Base-by-base conservation (phyloP, 1,140 invertebrate genomes). In the Diprion similis region DNA sequence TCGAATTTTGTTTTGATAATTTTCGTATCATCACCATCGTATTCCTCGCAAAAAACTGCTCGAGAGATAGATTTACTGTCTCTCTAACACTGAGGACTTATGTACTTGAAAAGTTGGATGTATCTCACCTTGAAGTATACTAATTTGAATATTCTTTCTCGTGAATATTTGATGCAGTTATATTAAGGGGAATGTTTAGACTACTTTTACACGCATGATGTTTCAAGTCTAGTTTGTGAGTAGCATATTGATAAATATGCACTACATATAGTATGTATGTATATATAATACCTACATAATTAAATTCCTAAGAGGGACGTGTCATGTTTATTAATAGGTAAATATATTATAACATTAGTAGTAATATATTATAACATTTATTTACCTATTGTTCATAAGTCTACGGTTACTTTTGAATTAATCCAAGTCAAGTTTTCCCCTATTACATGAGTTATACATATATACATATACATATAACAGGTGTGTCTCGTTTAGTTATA, bases 281-380 rank as follows among this genome's bases (percentile, higher is more conserved):
- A 59, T 59, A 59, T 10, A 68, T 68, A 69, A 74, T 45, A 74
- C 68, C 65, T 74, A 74, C 48, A 45, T 68, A 69, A 66, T 74
- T 74, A 74, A 68, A 69, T 69, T 66, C 66, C 46, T 18, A 66
- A 74, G 69, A 74, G 59, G 59, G 65, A 64, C 59, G 37, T 24
- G n/a, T 48, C 37, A 73, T 69, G 67, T 72, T 72, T 66, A 65
- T 68, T 73, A 70, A 19, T 68, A 46, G 66, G 68, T 71, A 48
- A 17, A 15, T 59, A 37, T 37, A 37, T 37, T 37, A 37, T 37
- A 37, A 37, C 24, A 37, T 37, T 37, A n/a, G n/a, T n/a, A n/a
- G n/a, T n/a, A 17, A 15, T 59, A 37, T 37, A 37, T 37, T 37
- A 37, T 37, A 37, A 37, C 24, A 37, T 37, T 37, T 37, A 37